Percentiles rank a stretch among this genome's conserved stretches.
Conservation (phyloP, 2,797 vertebrate genomes). For the Pteronotus mesoamericanus region DNA sequence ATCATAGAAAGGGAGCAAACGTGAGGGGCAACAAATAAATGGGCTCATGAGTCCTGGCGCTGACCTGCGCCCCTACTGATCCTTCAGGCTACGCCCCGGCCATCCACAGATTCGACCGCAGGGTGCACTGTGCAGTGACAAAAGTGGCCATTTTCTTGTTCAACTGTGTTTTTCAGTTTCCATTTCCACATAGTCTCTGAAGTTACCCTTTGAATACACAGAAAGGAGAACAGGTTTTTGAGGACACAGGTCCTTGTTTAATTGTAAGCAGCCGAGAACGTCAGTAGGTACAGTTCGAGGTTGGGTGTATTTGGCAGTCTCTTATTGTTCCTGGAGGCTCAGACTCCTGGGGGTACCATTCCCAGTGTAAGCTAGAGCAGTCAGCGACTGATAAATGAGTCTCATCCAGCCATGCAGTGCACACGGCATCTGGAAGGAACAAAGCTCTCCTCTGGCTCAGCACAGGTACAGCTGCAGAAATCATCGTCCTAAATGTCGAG, state of each 20-base stretch:
- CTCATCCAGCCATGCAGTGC: background rate
- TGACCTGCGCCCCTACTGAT: background rate
- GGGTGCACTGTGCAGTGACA: background rate
- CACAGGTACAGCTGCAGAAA: background rate
- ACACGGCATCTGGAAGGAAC: background rate
- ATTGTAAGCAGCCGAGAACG: conserved; percentile 39
- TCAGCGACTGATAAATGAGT: conserved; percentile 51
- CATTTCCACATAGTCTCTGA: background rate
- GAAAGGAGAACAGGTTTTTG: conserved; percentile 46
- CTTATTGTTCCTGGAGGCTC: conserved; percentile 51
- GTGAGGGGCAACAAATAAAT: background rate
- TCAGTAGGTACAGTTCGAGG: conserved; percentile 22
- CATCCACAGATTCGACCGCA: background rate
- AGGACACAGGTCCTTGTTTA: conserved; percentile 36
- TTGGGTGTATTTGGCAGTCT: conserved; percentile 59
- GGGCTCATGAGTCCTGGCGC: background rate
- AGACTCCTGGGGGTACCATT: conserved; percentile 46
- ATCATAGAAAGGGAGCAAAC: background rate
- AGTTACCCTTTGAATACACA: conserved; percentile 30
- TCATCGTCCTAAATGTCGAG: background rate
- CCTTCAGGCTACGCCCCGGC: too few relatives aligned
- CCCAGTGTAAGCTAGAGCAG: background rate
- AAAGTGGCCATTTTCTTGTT: background rate
- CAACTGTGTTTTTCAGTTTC: background rate
- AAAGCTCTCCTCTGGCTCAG: conserved; percentile 1